These are phyloP conservation scores for Copidosoma aretas DNA, from an alignment of 2,888 invertebrate species.

Conservation along the genomic window DNA sequence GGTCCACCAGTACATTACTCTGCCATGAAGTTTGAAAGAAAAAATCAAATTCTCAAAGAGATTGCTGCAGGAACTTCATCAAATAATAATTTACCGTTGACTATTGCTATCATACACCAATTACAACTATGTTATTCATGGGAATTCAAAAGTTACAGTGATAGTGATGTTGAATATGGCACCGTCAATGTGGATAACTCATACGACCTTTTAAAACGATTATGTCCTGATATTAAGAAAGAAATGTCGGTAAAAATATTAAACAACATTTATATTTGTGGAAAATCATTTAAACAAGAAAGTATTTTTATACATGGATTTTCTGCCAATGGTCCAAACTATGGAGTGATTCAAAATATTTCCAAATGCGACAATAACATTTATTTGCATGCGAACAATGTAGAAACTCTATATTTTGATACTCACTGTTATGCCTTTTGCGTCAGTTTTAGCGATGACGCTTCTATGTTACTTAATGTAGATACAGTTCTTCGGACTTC, in stretches of 20 bases:
- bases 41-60: slow-evolving; percentile 35
- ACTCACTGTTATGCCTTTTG: too few relatives aligned
- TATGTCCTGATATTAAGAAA: neutral
- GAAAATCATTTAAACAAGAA: too few relatives aligned
- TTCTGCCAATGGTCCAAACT: too few relatives aligned
- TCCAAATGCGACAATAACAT: too few relatives aligned
- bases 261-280: neutral
- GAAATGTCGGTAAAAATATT: neutral
- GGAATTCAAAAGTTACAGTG: neutral
- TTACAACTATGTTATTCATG: slow-evolving; percentile 27
- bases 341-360: too few relatives aligned
- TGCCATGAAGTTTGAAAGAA: slow-evolving; percentile 4
- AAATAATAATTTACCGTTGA: slow-evolving; percentile 29
- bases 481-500: too few relatives aligned
- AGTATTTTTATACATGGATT: too few relatives aligned
- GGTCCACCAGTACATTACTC: slow-evolving; percentile 1
- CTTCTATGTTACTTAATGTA: too few relatives aligned
- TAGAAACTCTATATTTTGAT: too few relatives aligned
- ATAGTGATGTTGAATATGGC: neutral
- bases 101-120: slow-evolving; percentile 32
- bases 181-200: slow-evolving; percentile 5
- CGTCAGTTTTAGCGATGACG: too few relatives aligned
- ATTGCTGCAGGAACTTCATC: slow-evolving; percentile 23
- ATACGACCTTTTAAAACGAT: too few relatives aligned
- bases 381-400: too few relatives aligned